Conservation (phyloP, 2,888 invertebrate genomes). For the Sinotaia quadrata region DNA sequence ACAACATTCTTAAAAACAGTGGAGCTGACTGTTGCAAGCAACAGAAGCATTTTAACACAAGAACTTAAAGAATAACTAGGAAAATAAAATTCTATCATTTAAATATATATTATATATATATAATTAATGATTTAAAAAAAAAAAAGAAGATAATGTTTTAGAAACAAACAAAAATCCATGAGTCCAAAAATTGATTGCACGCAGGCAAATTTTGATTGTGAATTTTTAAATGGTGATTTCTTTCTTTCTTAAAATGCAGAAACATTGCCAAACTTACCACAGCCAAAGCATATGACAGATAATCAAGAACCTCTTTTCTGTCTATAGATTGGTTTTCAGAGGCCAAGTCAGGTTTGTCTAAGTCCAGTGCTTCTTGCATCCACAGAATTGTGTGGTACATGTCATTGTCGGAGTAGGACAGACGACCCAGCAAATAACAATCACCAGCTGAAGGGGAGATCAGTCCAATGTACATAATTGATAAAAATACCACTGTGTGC, state of each 20-base stretch:
- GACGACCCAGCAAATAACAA: conserved; percentile 94
- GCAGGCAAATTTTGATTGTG: too few relatives aligned
- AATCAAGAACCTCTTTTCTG: conserved; percentile 57
- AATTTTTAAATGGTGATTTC: too few relatives aligned
- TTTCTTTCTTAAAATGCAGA: not conserved
- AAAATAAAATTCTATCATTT: too few relatives aligned
- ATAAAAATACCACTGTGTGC: too few relatives aligned
- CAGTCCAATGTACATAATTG: too few relatives aligned
- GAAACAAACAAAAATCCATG: not conserved
- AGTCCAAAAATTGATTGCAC: too few relatives aligned
- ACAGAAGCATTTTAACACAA: too few relatives aligned
- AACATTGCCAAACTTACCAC: conserved; percentile 34
- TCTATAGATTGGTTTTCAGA: conserved; percentile 51
- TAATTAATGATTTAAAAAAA: not conserved
- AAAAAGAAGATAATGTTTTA: not conserved
- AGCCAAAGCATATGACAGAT: conserved; percentile 50
- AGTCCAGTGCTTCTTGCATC: conserved; percentile 91
- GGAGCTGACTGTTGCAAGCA: too few relatives aligned
- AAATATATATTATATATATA: not conserved
- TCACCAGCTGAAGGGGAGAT: conserved; percentile 81
- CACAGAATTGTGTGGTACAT: conserved; percentile 92
- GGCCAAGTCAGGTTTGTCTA: conserved; percentile 21
- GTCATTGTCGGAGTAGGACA: conserved; percentile 92
- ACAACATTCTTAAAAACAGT: too few relatives aligned
- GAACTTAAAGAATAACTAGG: too few relatives aligned